Conservation (phyloP, 2,888 invertebrate species). For the Drosophila anomalata region DNA sequence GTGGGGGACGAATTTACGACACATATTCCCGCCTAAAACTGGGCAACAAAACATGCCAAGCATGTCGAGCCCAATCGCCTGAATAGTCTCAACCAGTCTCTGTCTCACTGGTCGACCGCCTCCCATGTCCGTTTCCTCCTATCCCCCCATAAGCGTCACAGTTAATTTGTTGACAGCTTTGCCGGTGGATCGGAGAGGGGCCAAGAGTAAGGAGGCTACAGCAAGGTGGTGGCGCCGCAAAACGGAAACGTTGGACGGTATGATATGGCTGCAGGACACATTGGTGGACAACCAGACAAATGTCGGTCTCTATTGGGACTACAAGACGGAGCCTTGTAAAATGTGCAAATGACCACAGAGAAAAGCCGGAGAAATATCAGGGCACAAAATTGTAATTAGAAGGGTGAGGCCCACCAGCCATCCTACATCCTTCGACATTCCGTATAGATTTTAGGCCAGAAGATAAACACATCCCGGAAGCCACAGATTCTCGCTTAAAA, state of each 20-base stretch:
- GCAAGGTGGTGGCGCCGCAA: slow-evolving; percentile 8
- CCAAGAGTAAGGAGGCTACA: not conserved
- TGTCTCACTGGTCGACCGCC: not conserved
- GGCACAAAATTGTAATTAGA: slow-evolving; percentile 68
- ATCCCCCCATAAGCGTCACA: slow-evolving; percentile 60
- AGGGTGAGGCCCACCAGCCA: not conserved
- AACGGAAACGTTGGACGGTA: slow-evolving; percentile 21
- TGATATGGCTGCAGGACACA: slow-evolving; percentile 35
- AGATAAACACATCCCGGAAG: not conserved
- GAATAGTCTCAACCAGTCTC: slow-evolving; percentile 20
- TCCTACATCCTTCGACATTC: not conserved
- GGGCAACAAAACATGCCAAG: slow-evolving; percentile 57
- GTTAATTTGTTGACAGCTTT: slow-evolving; percentile 78
- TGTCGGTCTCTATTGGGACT: slow-evolving; percentile 59
- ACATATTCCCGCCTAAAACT: slow-evolving; percentile 63
- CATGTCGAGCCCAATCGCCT: slow-evolving; percentile 43
- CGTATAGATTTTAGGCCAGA: slow-evolving; percentile 11
- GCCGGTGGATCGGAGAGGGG: slow-evolving; percentile 33
- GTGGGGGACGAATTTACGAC: slow-evolving; percentile 61
- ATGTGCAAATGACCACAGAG: slow-evolving; percentile 53
- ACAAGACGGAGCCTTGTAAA: slow-evolving; percentile 60
- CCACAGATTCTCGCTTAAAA: not conserved
- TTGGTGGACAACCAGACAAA: slow-evolving; percentile 45
- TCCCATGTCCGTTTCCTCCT: slow-evolving; percentile 1
- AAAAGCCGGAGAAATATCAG: slow-evolving; percentile 46